Base-by-base conservation (phyloP, 2,888 invertebrate genomes). In the Vanessa cardui region DNA sequence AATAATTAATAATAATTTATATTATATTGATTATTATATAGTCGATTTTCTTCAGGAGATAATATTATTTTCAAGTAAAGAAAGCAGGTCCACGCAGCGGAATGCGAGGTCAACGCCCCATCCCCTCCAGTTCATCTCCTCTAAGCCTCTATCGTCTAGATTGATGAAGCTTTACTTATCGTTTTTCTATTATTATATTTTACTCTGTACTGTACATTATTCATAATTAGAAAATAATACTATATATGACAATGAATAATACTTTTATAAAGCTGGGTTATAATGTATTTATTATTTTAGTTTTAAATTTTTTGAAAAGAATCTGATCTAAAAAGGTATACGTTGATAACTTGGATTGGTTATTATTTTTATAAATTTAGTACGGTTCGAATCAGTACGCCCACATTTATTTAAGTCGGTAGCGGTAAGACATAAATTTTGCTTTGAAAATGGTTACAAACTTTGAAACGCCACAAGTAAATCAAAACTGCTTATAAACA, bases 71-170 rank as follows among this genome's bases (percentile, higher is more conserved):
- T 71, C 70, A 84, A 83, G 86, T 88, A 90, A 90, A 83, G 88
- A 90, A 90, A 89, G 87, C 90, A 88, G 86, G 90, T 86, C 86
- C 81, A 79, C 83, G 85, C 83, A 82, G 82, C 83, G 91, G 92
- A 92, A 92, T 92, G 90, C 86, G 80, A 83, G 92, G 92, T 92
- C 91, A 90, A 76, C 88, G 91, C 75, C 89, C 92, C 84, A 73
- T 70, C 73, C 87, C 82, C 86, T 82, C 68, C 67, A 68, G 71
- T 64, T 77, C 82, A 85, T 85, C 86, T 84, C 81, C 76, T 88
- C 89, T 84, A 85, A 87, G 83, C 84, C 86, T 86, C 84, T 85
- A 91, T 89, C 88, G 83, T 78, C 83, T 86, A 89, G 88, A 90
- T 90, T 87, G 86, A 90, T 89, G 84, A 81, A 82, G 68, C 74